Base-by-base conservation (phyloP, 2,888 invertebrate genomes). In the Mycalesis mineus region DNA sequence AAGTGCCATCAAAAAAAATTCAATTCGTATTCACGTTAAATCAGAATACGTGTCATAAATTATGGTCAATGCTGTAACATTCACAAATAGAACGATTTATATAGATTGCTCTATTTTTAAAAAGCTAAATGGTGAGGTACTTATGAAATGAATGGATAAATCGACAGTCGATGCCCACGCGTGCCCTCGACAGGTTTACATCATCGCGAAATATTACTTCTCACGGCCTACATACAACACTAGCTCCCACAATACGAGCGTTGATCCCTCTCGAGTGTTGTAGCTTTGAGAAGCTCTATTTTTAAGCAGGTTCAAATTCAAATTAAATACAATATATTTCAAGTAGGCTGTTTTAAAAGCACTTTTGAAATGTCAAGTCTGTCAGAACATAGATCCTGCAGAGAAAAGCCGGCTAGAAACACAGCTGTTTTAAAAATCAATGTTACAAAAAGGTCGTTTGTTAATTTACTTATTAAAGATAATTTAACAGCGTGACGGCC, bases 121-220 rank as follows among this genome's bases (percentile, higher is more conserved):
- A 44, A 53, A 44, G n/a, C 28, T 44, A 37, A 36, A 47, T 15
- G 15, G 15, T 31, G 14, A 9, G 15, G 15, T 31, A 31, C 15
- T 47, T 31, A 15, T 29, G 14, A 33, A 47, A 15, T 47, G 40
- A 33, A 41, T 40, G 31, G 33, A 22, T 40, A 17, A 7, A 47
- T 47, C 31, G 47, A 47, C 14, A 40, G 37, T 42, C 8, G 14
- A 51, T 40, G 41, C 57, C 62, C 60, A 62, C 62, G 42, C 33
- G n/a, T 15, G 37, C 51, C 54, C 54, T 47, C 51, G 31, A 52
- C 47, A n/a, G 17, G 31, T 60, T 62, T 60, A 58, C 60, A 60
- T 60, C 62, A 62, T 60, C 55, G 62, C 62, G 55, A 60, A 62
- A 60, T 62, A 62, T 60, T 58, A 54, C 45, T 62, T 62, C 62